Percentiles rank a stretch among this genome's conserved stretches.
phyloP scores from a whole-genome alignment of 2,888 invertebrate species.

The Latrodectus hesperus region DNA sequence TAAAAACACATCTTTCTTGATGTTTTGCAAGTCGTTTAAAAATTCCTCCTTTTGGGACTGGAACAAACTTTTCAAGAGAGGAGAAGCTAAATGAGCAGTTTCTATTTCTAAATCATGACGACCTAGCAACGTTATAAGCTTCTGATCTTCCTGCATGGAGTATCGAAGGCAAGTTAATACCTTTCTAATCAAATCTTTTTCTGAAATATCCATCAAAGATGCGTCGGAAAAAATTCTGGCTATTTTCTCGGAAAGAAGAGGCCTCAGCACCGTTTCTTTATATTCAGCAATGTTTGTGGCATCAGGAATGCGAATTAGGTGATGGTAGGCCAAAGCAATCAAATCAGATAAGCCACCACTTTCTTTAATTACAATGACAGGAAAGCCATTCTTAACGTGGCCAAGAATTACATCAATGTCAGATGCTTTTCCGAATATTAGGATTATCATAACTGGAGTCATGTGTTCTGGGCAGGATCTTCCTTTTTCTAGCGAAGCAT shows the following conservation, averaged over 20 bases:
- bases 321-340: conserved; percentile 23
- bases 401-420: conserved; percentile 31
- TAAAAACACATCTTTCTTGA: conserved; percentile 74
- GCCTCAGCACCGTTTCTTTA: conserved; percentile 41
- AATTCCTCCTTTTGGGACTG: conserved; percentile 13
- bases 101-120: conserved; percentile 18
- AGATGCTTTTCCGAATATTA: conserved; percentile 21
- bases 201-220: neutral
- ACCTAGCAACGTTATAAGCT: conserved; percentile 33
- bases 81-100: neutral
- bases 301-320: conserved; percentile 11
- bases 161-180: conserved; percentile 39
- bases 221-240: conserved; percentile 4
- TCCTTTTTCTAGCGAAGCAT: neutral
- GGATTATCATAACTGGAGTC: conserved; percentile 19
- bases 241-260: conserved; percentile 24
- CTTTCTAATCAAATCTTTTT: conserved; percentile 29
- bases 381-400: conserved; percentile 24
- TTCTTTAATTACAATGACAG: conserved; percentile 33
- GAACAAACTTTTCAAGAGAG: conserved; percentile 30
- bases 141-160: conserved; percentile 29
- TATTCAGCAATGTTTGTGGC: conserved; percentile 39
- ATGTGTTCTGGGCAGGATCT: neutral
- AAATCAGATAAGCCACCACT: conserved; percentile 51
- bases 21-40: conserved; percentile 12